These are phyloP conservation scores for Drosophila tristis DNA, from an alignment of 1,140 invertebrate genomes.

Conservation along the genomic window DNA sequence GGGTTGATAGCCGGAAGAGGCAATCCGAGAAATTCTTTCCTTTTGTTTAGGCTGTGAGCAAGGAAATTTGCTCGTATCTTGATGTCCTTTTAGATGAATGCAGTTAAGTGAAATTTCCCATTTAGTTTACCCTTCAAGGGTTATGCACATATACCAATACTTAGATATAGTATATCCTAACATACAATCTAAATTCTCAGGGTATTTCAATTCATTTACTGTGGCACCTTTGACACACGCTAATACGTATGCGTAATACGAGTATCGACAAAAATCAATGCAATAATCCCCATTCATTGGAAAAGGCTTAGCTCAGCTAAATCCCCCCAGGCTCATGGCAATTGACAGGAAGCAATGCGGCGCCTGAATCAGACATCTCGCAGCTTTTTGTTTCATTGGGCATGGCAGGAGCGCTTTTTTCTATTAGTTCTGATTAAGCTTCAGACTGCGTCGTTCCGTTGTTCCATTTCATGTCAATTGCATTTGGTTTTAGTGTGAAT, in stretches of 20 bases:
- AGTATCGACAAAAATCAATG: constrained; percentile 56
- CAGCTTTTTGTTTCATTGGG: constrained; percentile 54
- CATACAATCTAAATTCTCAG: not conserved
- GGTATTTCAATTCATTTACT: constrained; percentile 1
- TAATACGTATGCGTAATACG: constrained; percentile 49
- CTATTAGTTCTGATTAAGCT: constrained; percentile 66
- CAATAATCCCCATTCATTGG: constrained; percentile 61
- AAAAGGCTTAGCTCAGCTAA: constrained; percentile 65
- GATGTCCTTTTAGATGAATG: constrained; percentile 29
- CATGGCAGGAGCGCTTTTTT: constrained; percentile 39
- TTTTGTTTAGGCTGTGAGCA: constrained; percentile 32
- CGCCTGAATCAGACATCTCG: constrained; percentile 34
- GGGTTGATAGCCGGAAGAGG: constrained; percentile 43
- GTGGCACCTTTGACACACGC: constrained; percentile 39
- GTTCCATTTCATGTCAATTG: constrained; percentile 56
- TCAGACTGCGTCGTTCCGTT: constrained; percentile 24
- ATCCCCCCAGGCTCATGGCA: constrained; percentile 63
- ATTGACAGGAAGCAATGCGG: constrained; percentile 61
- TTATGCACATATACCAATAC: too few species aligned
- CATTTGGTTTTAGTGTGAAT: constrained; percentile 57
- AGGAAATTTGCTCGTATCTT: constrained; percentile 24
- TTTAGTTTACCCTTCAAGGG: not conserved
- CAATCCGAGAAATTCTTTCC: constrained; percentile 23
- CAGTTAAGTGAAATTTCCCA: constrained; percentile 34
- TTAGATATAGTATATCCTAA: too few species aligned